phyloP scores from a whole-genome alignment of 2,888 invertebrate genomes.

The Piscicola geometra region DNA sequence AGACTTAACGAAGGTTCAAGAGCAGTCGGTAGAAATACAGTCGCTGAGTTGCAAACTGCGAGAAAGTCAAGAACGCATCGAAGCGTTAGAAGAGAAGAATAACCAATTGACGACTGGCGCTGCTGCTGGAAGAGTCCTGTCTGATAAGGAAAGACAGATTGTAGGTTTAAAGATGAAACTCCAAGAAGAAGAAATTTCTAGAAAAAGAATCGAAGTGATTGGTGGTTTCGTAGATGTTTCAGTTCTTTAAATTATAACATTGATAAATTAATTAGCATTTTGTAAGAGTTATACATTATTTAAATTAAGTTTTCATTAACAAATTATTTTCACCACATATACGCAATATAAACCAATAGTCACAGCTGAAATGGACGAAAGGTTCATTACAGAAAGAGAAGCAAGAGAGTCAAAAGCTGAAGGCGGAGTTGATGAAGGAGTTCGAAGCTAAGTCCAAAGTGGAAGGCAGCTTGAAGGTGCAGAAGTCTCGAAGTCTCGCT shows the following conservation, averaged over 20 bases:
- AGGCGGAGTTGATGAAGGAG: not conserved
- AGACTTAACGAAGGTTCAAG: slow-evolving; percentile 32
- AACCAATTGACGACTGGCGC: not conserved
- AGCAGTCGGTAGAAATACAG: slow-evolving; percentile 30
- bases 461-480: not conserved
- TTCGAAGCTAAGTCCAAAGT: not conserved
- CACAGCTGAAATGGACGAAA: slow-evolving; percentile 1
- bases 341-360: too few relatives aligned
- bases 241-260: too few relatives aligned
- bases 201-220: slow-evolving; percentile 26
- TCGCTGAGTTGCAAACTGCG: slow-evolving; percentile 11
- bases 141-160: slow-evolving; percentile 29
- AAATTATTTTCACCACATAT: too few relatives aligned
- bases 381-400: not conserved
- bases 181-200: slow-evolving; percentile 18
- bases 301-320: too few relatives aligned
- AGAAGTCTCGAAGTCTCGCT: slow-evolving; percentile 18
- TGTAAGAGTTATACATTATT: not conserved
- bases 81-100: slow-evolving; percentile 20
- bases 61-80: not conserved
- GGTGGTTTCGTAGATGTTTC: not conserved
- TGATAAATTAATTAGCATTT: not conserved
- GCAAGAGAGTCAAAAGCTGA: not conserved
- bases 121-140: slow-evolving; percentile 17
- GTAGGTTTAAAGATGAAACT: slow-evolving; percentile 22